These are phyloP conservation scores for Laothoe populi DNA, from an alignment of 2,888 invertebrate genomes.

Conservation along the genomic window DNA sequence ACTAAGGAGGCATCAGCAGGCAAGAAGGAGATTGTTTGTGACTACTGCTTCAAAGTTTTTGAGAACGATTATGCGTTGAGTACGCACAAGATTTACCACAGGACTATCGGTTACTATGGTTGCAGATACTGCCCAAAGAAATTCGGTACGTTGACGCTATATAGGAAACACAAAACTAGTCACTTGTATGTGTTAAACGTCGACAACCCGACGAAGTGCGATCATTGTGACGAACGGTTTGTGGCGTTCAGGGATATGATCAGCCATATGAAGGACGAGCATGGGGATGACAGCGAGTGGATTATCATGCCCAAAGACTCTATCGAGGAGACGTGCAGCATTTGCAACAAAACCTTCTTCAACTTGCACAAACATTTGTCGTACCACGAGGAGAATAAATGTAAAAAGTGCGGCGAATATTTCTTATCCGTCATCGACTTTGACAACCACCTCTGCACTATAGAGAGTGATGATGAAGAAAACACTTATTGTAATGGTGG, in stretches of 20 bases:
- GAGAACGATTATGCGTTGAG: conserved; percentile 72
- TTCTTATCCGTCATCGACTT: conserved; percentile 70
- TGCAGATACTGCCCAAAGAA: conserved; percentile 81
- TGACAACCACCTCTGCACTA: conserved; percentile 74
- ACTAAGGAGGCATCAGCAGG: conserved; percentile 55
- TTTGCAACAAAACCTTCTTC: conserved; percentile 74
- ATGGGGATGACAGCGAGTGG: conserved; percentile 79
- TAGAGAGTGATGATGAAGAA: conserved; percentile 75
- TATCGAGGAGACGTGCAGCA: conserved; percentile 69
- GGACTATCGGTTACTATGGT: conserved; percentile 72
- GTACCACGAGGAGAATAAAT: conserved; percentile 78
- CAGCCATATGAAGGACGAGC: conserved; percentile 76
- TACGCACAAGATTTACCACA: conserved; percentile 75
- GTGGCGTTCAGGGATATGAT: conserved; percentile 82
- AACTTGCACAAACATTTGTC: conserved; percentile 73
- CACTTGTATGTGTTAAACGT: conserved; percentile 70
- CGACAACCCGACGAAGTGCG: conserved; percentile 77
- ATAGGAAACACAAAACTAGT: conserved; percentile 81
- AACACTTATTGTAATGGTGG: conserved; percentile 41
- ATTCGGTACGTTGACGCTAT: conserved; percentile 77
- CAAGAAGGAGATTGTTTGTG: conserved; percentile 70
- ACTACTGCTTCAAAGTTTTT: conserved; percentile 78
- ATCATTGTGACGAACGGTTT: conserved; percentile 83
- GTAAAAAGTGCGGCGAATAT: conserved; percentile 78
- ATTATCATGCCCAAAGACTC: conserved; percentile 72